These are phyloP conservation scores for Pantherophis vulpinus DNA, from an alignment of 2,797 vertebrate genomes.

Conservation along the genomic window DNA sequence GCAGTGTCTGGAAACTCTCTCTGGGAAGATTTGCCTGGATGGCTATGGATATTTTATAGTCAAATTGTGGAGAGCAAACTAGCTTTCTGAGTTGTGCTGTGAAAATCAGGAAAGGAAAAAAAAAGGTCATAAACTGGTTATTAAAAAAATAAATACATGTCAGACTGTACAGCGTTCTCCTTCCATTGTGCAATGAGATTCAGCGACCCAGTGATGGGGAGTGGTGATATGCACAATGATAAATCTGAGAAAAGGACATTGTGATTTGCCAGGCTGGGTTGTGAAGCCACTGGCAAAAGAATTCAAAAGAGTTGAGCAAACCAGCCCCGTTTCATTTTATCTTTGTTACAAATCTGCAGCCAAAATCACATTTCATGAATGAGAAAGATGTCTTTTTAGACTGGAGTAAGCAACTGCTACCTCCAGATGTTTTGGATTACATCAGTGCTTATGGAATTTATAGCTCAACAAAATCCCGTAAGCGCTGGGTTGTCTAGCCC, in stretches of 20 bases:
- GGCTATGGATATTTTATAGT: slow-evolving; percentile 68
- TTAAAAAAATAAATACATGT: slow-evolving; percentile 69
- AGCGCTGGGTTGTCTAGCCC: neutral
- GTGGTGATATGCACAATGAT: slow-evolving; percentile 8
- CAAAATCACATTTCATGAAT: neutral
- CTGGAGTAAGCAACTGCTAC: neutral
- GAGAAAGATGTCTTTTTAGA: neutral
- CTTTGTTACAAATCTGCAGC: neutral
- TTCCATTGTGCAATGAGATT: slow-evolving; percentile 37
- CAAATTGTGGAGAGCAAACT: slow-evolving; percentile 62
- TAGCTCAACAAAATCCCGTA: neutral
- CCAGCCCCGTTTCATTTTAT: neutral
- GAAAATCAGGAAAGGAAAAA: neutral
- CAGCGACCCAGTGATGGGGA: accelerated
- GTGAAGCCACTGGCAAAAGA: neutral
- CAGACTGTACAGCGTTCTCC: slow-evolving; percentile 12
- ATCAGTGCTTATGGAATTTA: neutral
- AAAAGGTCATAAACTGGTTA: slow-evolving; percentile 62
- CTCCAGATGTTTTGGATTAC: neutral
- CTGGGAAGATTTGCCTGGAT: slow-evolving; percentile 71
- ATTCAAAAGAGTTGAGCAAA: neutral
- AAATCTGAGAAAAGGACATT: neutral
- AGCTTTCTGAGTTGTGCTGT: slow-evolving; percentile 57
- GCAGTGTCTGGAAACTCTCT: slow-evolving; percentile 66
- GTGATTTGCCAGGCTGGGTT: neutral